These are phyloP conservation scores for Dolichotis patagonum DNA, from an alignment of 2,113 vertebrate species.

Conservation along the genomic window DNA sequence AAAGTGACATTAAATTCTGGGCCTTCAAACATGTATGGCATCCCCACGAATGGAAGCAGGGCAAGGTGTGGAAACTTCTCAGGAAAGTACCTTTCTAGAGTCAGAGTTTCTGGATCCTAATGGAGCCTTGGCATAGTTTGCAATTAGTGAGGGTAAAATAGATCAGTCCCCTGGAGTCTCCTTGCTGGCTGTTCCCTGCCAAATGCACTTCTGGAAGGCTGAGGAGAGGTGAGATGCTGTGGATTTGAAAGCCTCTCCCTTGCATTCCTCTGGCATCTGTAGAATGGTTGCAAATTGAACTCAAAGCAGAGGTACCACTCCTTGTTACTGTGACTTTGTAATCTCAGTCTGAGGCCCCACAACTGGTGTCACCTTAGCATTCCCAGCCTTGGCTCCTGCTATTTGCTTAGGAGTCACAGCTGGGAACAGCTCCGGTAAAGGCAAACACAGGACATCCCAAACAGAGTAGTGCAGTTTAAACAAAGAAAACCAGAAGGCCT, in stretches of 20 bases:
- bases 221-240: conserved; percentile 42
- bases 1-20: background rate
- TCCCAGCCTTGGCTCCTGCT: conserved; percentile 44
- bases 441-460: background rate
- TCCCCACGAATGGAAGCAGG: background rate
- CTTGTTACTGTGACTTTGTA: background rate
- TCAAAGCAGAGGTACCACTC: conserved; percentile 72
- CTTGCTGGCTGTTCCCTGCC: background rate
- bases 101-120: background rate
- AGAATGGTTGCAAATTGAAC: conserved; percentile 77
- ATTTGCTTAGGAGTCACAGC: background rate
- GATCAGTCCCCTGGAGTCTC: background rate
- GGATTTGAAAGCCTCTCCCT: conserved; percentile 38
- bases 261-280: conserved; percentile 67
- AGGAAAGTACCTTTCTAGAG: background rate
- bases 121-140: background rate
- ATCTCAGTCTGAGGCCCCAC: background rate
- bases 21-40: background rate
- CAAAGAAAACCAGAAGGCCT: background rate
- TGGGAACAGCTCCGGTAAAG: background rate
- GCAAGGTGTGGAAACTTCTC: background rate
- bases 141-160: background rate
- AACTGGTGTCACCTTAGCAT: background rate
- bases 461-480: background rate
- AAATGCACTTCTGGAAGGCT: background rate